Evolutionary conservation across 2,113 vertebrate species (phyloP).

Genomic region (Anarhynchus alexandrinus): DNA sequence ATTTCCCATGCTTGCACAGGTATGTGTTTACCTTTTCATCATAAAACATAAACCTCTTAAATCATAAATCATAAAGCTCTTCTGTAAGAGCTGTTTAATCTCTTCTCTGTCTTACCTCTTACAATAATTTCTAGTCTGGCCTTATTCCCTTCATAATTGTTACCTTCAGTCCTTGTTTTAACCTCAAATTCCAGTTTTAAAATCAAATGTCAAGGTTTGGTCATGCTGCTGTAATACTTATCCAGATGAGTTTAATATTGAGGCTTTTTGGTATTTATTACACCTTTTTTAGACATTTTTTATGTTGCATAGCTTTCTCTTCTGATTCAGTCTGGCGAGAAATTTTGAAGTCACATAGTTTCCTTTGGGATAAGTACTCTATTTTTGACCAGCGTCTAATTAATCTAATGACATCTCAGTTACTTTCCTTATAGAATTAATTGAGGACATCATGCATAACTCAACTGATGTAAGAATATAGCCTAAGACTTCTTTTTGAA

Average conservation of each 20-base stretch:
- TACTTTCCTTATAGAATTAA: not conserved
- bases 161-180: not conserved
- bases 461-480: not conserved
- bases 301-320: not conserved
- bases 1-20: slow-evolving; percentile 88
- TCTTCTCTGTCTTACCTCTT: not conserved
- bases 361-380: not conserved
- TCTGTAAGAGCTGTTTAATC: not conserved
- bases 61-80: too few relatives aligned
- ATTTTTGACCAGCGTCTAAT: slow-evolving; percentile 8
- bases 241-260: not conserved
- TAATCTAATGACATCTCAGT: not conserved
- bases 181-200: not conserved
- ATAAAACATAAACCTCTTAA: not conserved
- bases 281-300: not conserved
- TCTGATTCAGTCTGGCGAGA: not conserved
- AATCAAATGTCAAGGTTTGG: not conserved
- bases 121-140: not conserved
- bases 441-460: not conserved
- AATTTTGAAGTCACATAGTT: not conserved
- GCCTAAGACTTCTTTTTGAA: not conserved
- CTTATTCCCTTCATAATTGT: not conserved
- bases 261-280: not conserved
- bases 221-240: not conserved
- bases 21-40: slow-evolving; percentile 50